Base-by-base conservation (phyloP, 2,888 invertebrate genomes). In the Masnerella sp. region DNA sequence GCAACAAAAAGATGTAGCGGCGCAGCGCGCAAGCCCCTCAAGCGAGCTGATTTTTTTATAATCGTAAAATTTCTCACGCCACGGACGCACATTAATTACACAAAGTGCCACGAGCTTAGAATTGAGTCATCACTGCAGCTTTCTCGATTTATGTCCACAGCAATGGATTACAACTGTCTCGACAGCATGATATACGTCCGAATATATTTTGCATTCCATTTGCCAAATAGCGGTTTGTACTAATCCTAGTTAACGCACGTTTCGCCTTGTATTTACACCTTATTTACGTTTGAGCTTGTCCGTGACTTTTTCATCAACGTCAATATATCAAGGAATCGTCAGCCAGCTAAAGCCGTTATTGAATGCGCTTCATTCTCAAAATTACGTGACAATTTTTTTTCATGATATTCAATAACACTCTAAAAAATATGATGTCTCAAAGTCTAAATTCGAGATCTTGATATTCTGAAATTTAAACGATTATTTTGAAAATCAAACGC, bases 81-180 rank as follows among this genome's bases (percentile, higher is more conserved):
- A 38, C 47, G 58, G 38, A 49, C 54, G 30, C 75, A 79, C 81
- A 80, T 81, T 81, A 82, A 82, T 82, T 82, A 83, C 78, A 78
- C 74, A 78, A 76, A 75, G 78, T 77, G 77, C 79, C 77, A 76
- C 78, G 81, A 83, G 80, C 79, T 77, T 76, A 78, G 72, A 70
- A 72, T 74, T 82, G 83, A 84, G 81, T 83, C 80, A 83, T 82
- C 81, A 80, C 80, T 80, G 68, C 74, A 81, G 80, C 76, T 81
- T 80, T 79, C 80, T 77, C 82, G 80, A 82, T 82, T 81, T 81
- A 80, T 78, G 74, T 67, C 64, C 64, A 74, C 75, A 67, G 77
- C 79, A 79, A 82, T 83, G 81, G 81, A 82, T 83, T 83, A 82
- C 76, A 78, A 69, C 74, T 79, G 79, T 79, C 80, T 80, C 78